Base-by-base conservation (phyloP, 2,797 vertebrate genomes). In the Xerus rutilus region DNA sequence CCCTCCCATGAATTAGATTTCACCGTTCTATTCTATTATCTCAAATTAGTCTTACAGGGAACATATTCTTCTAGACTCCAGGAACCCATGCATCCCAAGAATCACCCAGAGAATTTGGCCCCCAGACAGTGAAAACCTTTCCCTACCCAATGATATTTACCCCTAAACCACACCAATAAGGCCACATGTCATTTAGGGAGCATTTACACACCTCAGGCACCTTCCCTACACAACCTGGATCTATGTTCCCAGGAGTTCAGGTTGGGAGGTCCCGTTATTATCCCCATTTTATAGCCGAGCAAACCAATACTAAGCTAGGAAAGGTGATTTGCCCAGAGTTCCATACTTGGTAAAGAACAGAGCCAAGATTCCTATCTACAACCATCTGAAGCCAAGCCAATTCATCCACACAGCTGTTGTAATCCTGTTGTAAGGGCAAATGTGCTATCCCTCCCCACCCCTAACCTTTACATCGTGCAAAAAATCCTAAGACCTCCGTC, bases 151-250 rank as follows among this genome's bases (percentile, higher is more conserved):
- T 49, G 12, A 3, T 49, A 78, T 65, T 70, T 52, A 86, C 21
- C 25, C 54, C 43, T 39, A 96, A 85, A 39, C 67, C 32, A 73
- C 25, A 64, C 7, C 20, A 9, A 30, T 6, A 21, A 21, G 13
- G 10, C 23, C 47, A 28, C 59, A 8, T 52, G 15, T 17, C 45
- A 32, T 18, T 54, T 54, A 52, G 0, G 5, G 65, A 85, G 21
- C 17, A 17, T 3, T 20, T 57, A 14, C 17, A 15, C 3, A 4
- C 0, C 0, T 30, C 20, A 17, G 52, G 5, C n/a, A n/a, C 35
- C 84, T 76, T 35, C 4, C 15, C 49, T 69, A 20, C 30, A 23
- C 35, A 76, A 23, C 25, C 47, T 57, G n/a, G 30, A 39, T 52
- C 57, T 59, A 47, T 57, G 59, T 39, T 87, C 82, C 67, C 5